Conservation (phyloP, 2,888 invertebrate species). For the Diaprepes abbreviatus region DNA sequence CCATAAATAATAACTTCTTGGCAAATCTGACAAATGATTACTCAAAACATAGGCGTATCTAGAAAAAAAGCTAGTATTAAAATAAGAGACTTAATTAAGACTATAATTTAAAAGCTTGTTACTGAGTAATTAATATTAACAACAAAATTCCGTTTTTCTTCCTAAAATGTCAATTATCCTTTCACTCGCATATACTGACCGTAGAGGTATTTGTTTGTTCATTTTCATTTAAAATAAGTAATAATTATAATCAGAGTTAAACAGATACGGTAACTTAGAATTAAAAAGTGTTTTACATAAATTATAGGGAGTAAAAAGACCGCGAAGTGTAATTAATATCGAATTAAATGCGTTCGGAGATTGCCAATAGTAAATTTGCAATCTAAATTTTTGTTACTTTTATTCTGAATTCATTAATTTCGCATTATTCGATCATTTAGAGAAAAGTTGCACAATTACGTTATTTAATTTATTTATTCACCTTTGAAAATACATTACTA, state of each 20-base stretch:
- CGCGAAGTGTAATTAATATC: constrained; percentile 40
- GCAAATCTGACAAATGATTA: constrained; percentile 24
- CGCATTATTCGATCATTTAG: constrained; percentile 9
- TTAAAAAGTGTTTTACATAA: constrained; percentile 31
- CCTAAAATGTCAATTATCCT: constrained; percentile 36
- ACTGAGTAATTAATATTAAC: constrained; percentile 23
- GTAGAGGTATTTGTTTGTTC: constrained; percentile 3
- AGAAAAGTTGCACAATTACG: not conserved
- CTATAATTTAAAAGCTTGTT: constrained; percentile 14
- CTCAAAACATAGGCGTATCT: constrained; percentile 8
- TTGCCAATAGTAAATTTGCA: constrained; percentile 26
- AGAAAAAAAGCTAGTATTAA: constrained; percentile 16
- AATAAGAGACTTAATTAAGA: not conserved
- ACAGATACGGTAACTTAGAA: constrained; percentile 24
- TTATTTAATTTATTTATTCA: too few relatives aligned
- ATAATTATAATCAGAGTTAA: not conserved
- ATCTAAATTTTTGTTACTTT: constrained; percentile 33
- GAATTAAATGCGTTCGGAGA: constrained; percentile 36
- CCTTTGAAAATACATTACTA: too few relatives aligned
- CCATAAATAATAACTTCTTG: constrained; percentile 3
- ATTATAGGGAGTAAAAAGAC: constrained; percentile 38
- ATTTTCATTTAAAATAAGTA: not conserved
- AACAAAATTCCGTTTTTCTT: constrained; percentile 31
- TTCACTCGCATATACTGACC: constrained; percentile 23
- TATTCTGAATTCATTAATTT: constrained; percentile 38